These are phyloP conservation scores for Platygyra sinensis DNA, from an alignment of 64 coral and sea anemone species.

Conservation along the genomic window DNA sequence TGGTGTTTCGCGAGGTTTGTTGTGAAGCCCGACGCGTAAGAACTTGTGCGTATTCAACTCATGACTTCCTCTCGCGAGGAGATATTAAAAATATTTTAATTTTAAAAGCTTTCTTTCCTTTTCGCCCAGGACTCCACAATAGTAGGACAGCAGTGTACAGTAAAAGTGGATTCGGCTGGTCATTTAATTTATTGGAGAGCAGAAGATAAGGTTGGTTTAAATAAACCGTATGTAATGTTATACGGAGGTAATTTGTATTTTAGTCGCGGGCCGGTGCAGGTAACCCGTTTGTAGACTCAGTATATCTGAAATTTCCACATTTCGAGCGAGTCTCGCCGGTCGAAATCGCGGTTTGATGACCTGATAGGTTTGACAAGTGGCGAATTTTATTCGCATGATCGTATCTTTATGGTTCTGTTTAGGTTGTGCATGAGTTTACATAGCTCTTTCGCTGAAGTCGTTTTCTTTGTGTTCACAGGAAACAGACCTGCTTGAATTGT, in stretches of 20 bases:
- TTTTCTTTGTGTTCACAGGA: constrained; percentile 25
- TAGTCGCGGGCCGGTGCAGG: not conserved
- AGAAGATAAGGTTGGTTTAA: constrained; percentile 84
- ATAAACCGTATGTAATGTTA: constrained; percentile 30
- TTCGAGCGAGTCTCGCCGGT: not conserved
- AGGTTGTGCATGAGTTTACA: constrained; percentile 2
- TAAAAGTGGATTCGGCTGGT: constrained; percentile 85
- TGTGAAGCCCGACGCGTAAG: constrained; percentile 3
- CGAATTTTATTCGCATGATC: constrained; percentile 12
- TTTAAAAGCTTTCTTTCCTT: not conserved
- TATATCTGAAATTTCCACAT: not conserved
- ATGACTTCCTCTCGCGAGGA: constrained; percentile 10
- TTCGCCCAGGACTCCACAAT: constrained; percentile 62
- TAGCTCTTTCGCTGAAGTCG: not conserved
- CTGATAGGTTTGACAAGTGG: constrained; percentile 30
- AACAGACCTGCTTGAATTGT: constrained; percentile 57
- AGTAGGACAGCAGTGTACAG: constrained; percentile 67
- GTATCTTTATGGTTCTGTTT: constrained; percentile 37
- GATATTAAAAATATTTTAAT: constrained; percentile 5
- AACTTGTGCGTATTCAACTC: constrained; percentile 7
- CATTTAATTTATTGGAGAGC: constrained; percentile 93
- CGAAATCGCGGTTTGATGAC: not conserved
- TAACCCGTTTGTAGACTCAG: not conserved
- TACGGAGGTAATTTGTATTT: not conserved
- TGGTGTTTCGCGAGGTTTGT: constrained; percentile 1